These are phyloP conservation scores for Gambusia affinis DNA, from an alignment of 2,113 vertebrate species.

Conservation along the genomic window DNA sequence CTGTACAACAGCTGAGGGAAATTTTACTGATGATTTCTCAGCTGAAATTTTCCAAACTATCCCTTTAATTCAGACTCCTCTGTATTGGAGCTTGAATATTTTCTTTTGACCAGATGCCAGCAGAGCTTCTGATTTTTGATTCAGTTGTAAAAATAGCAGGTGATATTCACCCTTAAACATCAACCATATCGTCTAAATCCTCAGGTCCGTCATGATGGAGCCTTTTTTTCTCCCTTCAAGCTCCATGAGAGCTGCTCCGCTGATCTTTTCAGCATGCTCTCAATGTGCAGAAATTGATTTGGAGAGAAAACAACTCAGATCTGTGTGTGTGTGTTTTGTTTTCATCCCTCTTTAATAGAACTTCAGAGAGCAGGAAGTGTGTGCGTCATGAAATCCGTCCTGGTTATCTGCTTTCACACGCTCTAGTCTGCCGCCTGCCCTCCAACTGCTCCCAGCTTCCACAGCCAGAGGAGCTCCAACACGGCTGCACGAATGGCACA, in stretches of 20 bases:
- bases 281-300: slow-evolving; percentile 70
- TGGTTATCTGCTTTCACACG: slow-evolving; percentile 76
- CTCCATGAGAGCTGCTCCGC: slow-evolving; percentile 22
- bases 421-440: slow-evolving; percentile 62
- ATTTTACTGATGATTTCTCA: neutral
- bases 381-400: slow-evolving; percentile 68
- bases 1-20: neutral
- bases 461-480: slow-evolving; percentile 7
- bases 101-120: neutral
- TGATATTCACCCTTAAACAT: neutral
- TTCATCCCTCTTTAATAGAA: slow-evolving; percentile 62
- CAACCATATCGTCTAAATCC: slow-evolving; percentile 17
- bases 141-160: neutral
- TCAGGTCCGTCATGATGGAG: slow-evolving; percentile 14
- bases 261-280: slow-evolving; percentile 52
- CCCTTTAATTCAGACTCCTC: neutral
- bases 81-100: neutral
- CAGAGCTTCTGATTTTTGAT: neutral
- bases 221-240: slow-evolving; percentile 12
- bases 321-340: slow-evolving; percentile 62
- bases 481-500: slow-evolving; percentile 9
- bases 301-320: slow-evolving; percentile 60
- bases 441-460: slow-evolving; percentile 46
- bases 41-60: neutral
- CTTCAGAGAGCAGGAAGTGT: slow-evolving; percentile 74